Conservation (phyloP, 2,113 vertebrate species). For the Tenrec ecaudatus region DNA sequence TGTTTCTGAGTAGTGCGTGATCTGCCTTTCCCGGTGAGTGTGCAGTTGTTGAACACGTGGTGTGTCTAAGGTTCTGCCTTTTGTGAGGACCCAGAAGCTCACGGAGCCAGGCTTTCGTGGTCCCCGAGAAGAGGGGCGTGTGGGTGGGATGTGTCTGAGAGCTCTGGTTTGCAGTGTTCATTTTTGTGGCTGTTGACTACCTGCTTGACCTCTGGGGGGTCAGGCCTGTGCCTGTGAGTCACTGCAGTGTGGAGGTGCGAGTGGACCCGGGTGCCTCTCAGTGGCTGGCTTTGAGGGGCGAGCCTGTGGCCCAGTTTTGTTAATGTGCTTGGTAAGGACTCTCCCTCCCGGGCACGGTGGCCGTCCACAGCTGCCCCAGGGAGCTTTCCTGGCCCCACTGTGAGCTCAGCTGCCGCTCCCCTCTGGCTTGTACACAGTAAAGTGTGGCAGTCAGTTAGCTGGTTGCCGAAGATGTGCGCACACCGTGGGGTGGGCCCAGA, state of each 20-base stretch:
- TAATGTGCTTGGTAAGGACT: background rate
- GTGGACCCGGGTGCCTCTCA: background rate
- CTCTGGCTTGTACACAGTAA: background rate
- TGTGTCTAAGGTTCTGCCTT: background rate
- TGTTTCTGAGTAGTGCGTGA: constrained; percentile 75
- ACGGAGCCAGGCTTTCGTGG: constrained; percentile 21
- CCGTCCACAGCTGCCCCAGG: background rate
- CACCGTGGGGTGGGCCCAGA: background rate
- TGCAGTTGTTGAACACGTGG: background rate
- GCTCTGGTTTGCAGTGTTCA: constrained; percentile 70
- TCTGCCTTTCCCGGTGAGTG: constrained; percentile 48
- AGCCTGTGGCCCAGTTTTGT: background rate
- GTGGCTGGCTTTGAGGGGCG: too few species aligned
- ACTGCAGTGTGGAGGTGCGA: background rate
- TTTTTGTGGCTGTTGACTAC: constrained; percentile 63
- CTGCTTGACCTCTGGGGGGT: background rate
- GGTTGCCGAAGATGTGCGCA: background rate
- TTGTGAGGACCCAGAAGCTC: background rate
- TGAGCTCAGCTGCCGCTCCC: background rate
- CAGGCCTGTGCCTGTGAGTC: too few species aligned
- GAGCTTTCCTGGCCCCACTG: background rate
- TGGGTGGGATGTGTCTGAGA: background rate
- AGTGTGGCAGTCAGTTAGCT: background rate
- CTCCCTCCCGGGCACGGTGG: background rate
- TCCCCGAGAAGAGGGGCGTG: constrained; percentile 6